Evolutionary conservation across 2,113 vertebrate genomes (phyloP).

Genomic region (Bubo bubo): DNA sequence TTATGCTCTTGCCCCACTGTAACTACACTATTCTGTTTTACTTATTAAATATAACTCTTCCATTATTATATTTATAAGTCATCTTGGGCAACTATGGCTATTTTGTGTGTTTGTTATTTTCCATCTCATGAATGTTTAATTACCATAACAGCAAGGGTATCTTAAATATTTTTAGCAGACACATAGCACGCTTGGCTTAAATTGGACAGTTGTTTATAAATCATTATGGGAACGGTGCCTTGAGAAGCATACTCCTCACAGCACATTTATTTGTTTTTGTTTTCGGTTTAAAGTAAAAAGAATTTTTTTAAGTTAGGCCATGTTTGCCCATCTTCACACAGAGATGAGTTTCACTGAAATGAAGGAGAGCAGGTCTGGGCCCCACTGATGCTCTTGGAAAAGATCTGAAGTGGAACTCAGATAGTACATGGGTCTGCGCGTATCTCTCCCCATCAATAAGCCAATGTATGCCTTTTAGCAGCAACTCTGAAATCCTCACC

Average conservation of each 20-base stretch:
- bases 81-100: not conserved
- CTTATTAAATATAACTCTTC: not conserved
- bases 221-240: not conserved
- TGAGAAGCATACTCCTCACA: not conserved
- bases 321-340: not conserved
- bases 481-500: not conserved
- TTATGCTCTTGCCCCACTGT: not conserved
- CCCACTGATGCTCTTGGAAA: not conserved
- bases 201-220: constrained; percentile 17
- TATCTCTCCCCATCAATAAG: not conserved
- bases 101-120: constrained; percentile 12
- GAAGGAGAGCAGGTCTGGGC: not conserved
- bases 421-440: accelerated
- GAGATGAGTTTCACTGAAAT: not conserved
- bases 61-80: not conserved
- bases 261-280: not conserved
- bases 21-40: not conserved
- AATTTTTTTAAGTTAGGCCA: not conserved
- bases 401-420: not conserved
- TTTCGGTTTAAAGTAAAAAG: not conserved
- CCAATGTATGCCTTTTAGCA: not conserved
- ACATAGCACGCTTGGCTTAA: not conserved
- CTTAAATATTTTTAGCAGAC: constrained; percentile 29
- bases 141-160: not conserved
- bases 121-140: not conserved